Evolutionary conservation across 2,888 invertebrate species (phyloP).

Genomic region (Metallyticus violacea): DNA sequence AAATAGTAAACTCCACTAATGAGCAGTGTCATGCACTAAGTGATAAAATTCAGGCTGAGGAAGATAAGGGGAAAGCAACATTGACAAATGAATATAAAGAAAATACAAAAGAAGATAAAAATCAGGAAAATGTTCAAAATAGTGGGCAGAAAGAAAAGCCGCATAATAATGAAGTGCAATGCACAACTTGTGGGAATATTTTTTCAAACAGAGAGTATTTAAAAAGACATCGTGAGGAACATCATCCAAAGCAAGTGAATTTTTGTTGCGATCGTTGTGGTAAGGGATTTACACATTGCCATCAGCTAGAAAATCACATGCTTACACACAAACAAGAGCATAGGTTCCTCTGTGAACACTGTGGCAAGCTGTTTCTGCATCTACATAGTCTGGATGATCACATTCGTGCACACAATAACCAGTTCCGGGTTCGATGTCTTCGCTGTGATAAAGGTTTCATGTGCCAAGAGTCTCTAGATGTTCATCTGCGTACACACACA

Average conservation of each 20-base stretch:
- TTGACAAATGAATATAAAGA: neutral
- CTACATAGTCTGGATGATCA: conserved; percentile 31
- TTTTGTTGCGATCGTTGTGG: conserved; percentile 39
- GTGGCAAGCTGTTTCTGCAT: conserved; percentile 34
- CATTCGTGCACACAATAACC: conserved; percentile 29
- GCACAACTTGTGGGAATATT: conserved; percentile 37
- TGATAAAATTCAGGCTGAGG: neutral
- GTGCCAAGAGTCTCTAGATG: conserved; percentile 25
- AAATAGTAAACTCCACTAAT: neutral
- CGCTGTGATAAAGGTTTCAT: conserved; percentile 33
- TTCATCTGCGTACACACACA: conserved; percentile 31
- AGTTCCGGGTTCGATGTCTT: conserved; percentile 28
- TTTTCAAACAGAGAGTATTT: conserved; percentile 36
- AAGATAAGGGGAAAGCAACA: neutral
- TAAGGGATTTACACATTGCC: conserved; percentile 36
- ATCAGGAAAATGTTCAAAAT: neutral
- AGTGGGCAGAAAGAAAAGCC: neutral
- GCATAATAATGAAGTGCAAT: neutral
- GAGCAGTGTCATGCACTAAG: neutral
- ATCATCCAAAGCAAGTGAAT: conserved; percentile 33
- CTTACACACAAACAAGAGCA: conserved; percentile 25
- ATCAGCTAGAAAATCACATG: conserved; percentile 30
- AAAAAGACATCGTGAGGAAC: conserved; percentile 35
- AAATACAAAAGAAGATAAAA: neutral
- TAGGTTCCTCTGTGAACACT: conserved; percentile 33